phyloP scores from a whole-genome alignment of 2,797 vertebrate genomes.

The Bryconaethiops microstoma region DNA sequence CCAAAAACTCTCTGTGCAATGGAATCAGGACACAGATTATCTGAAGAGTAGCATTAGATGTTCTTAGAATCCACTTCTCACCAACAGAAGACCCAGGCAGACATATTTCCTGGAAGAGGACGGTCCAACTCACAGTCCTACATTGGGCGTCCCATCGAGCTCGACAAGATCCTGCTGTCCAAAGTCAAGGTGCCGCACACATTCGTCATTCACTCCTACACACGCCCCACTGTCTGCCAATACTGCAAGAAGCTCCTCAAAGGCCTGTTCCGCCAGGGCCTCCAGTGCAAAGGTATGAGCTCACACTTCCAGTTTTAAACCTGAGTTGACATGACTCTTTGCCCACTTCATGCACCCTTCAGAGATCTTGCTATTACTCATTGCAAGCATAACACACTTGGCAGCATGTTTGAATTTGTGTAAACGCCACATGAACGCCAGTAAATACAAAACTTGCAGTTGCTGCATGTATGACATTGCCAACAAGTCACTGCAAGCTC shows the following conservation, averaged over 20 bases:
- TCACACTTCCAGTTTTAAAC: conserved; percentile 16
- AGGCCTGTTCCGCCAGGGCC: conserved; percentile 93
- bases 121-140: conserved; percentile 93
- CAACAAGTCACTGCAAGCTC: neutral
- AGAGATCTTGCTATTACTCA: conserved; percentile 20
- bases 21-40: neutral
- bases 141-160: conserved; percentile 89
- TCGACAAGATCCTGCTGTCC: conserved; percentile 93
- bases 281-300: conserved; percentile 91
- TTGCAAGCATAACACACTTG: neutral
- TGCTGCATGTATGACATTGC: neutral
- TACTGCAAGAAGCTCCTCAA: conserved; percentile 98
- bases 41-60: neutral
- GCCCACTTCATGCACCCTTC: conserved; percentile 5
- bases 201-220: conserved; percentile 96
- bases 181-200: conserved; percentile 98
- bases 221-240: conserved; percentile 94
- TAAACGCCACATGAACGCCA: neutral
- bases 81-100: conserved; percentile 87
- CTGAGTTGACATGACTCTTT: neutral
- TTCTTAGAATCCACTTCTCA: conserved; percentile 15
- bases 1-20: neutral
- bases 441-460: neutral
- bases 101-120: conserved; percentile 87
- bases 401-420: neutral